A percentile compares a stretch with the other conserved stretches of the same genome.
These are phyloP conservation scores for Ips typographus DNA, from an alignment of 1,140 invertebrate genomes.

Conservation along the genomic window DNA sequence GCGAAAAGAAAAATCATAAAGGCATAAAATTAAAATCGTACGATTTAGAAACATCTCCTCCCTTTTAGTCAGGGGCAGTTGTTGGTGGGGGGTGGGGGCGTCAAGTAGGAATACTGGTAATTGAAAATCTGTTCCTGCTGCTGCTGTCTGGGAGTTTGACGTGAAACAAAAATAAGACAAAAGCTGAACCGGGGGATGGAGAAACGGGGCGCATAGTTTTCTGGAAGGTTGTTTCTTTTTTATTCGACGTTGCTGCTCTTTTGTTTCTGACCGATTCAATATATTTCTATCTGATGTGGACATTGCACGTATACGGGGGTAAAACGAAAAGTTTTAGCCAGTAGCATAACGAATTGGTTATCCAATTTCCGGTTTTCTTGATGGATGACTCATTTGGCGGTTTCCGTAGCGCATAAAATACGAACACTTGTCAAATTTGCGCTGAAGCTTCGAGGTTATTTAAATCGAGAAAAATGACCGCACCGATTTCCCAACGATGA, in stretches of 20 bases:
- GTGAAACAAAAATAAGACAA: conserved; percentile 18
- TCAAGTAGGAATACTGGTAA: conserved; percentile 23
- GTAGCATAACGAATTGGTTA: too few species aligned
- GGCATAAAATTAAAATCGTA: conserved; percentile 31
- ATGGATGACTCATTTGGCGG: too few species aligned
- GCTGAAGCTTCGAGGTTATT: neutral
- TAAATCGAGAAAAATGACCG: conserved; percentile 2
- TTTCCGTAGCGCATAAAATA: neutral
- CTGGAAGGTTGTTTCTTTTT: conserved; percentile 8
- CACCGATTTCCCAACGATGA: neutral
- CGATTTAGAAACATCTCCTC: conserved; percentile 2
- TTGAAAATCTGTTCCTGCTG: conserved; percentile 20
- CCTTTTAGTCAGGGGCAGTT: neutral
- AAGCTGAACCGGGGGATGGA: conserved; percentile 1
- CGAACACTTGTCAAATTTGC: conserved; percentile 2
- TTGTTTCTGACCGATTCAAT: conserved; percentile 20
- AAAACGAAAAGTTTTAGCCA: too few species aligned
- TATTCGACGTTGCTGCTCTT: conserved; percentile 6
- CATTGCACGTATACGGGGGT: neutral
- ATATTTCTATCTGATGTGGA: conserved; percentile 11
- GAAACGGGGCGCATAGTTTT: neutral
- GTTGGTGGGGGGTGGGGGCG: conserved; percentile 4
- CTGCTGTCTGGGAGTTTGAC: conserved; percentile 21
- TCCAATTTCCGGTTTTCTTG: too few species aligned
- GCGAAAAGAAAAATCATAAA: conserved; percentile 30